Percentiles rank a stretch among this genome's conserved stretches.
phyloP scores from a whole-genome alignment of 2,888 invertebrate species.

The Lamproptera curius region DNA sequence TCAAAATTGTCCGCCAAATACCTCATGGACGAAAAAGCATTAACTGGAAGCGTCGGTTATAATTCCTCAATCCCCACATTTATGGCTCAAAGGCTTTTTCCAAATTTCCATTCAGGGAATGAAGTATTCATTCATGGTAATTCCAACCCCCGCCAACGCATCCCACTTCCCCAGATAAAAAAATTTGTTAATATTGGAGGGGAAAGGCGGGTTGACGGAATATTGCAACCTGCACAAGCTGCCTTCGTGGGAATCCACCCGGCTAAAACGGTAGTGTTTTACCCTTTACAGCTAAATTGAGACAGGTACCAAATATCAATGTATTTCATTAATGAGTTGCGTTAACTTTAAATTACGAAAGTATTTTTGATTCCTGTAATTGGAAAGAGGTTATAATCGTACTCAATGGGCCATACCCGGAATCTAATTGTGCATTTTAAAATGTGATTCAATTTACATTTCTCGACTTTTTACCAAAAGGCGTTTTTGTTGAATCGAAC shows the following conservation, averaged over 20 bases:
- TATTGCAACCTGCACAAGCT: slow-evolving; percentile 65
- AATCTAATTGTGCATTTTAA: slow-evolving; percentile 60
- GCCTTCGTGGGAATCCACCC: slow-evolving; percentile 73
- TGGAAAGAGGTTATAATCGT: slow-evolving; percentile 56
- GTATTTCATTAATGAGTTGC: slow-evolving; percentile 60
- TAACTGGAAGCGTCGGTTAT: slow-evolving; percentile 73
- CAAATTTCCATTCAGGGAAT: too few species aligned
- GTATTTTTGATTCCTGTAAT: slow-evolving; percentile 53
- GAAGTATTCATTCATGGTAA: too few species aligned
- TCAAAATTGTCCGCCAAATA: slow-evolving; percentile 73
- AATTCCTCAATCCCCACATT: slow-evolving; percentile 70
- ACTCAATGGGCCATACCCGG: slow-evolving; percentile 69
- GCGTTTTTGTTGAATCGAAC: slow-evolving; percentile 43
- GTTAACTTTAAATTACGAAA: slow-evolving; percentile 57
- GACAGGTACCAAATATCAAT: slow-evolving; percentile 46
- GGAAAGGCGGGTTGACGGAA: slow-evolving; percentile 63
- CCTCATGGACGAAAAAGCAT: slow-evolving; percentile 68
- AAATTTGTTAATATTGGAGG: slow-evolving; percentile 74
- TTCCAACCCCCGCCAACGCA: slow-evolving; percentile 64
- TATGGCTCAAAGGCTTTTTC: slow-evolving; percentile 58
- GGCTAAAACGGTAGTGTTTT: slow-evolving; percentile 69
- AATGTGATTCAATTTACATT: slow-evolving; percentile 59
- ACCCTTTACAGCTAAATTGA: slow-evolving; percentile 50
- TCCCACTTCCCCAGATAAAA: slow-evolving; percentile 74
- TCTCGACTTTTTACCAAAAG: slow-evolving; percentile 58